A percentile compares a stretch with the other conserved stretches of the same genome.
Conservation (phyloP, 2,888 invertebrate genomes). For the Drosophila anceps region DNA sequence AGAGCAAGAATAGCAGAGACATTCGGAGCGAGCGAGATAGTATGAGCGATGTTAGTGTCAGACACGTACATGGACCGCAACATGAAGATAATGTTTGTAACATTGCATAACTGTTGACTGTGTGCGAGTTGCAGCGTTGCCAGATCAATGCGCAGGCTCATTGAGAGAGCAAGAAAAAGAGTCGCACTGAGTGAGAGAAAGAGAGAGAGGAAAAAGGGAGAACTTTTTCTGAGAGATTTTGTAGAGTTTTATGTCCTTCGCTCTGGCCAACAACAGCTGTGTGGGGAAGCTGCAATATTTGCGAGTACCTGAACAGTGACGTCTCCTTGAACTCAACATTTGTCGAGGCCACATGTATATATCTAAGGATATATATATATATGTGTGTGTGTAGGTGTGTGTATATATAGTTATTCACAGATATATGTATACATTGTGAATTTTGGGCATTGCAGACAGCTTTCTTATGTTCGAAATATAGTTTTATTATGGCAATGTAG, state of each 20-base stretch:
- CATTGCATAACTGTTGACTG: slow-evolving; percentile 77
- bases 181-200: background rate
- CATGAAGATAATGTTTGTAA: slow-evolving; percentile 32
- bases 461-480: slow-evolving; percentile 47
- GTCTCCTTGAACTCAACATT: slow-evolving; percentile 82
- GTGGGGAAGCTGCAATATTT: slow-evolving; percentile 57
- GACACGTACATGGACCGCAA: slow-evolving; percentile 27
- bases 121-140: slow-evolving; percentile 43
- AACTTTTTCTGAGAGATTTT: background rate
- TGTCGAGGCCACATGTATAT: slow-evolving; percentile 63
- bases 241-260: slow-evolving; percentile 62
- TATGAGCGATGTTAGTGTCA: slow-evolving; percentile 24
- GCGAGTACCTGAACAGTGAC: slow-evolving; percentile 63
- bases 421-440: slow-evolving; percentile 26
- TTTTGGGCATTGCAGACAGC: slow-evolving; percentile 49
- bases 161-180: slow-evolving; percentile 11
- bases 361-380: background rate
- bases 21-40: background rate
- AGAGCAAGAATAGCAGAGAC: background rate
- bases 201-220: background rate
- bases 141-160: slow-evolving; percentile 47
- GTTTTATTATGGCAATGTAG: slow-evolving; percentile 47
- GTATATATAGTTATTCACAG: background rate
- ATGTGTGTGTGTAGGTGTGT: background rate
- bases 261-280: slow-evolving; percentile 60